Evolutionary conservation across 2,888 invertebrate species (phyloP).

Genomic region (Heliconius hortense): DNA sequence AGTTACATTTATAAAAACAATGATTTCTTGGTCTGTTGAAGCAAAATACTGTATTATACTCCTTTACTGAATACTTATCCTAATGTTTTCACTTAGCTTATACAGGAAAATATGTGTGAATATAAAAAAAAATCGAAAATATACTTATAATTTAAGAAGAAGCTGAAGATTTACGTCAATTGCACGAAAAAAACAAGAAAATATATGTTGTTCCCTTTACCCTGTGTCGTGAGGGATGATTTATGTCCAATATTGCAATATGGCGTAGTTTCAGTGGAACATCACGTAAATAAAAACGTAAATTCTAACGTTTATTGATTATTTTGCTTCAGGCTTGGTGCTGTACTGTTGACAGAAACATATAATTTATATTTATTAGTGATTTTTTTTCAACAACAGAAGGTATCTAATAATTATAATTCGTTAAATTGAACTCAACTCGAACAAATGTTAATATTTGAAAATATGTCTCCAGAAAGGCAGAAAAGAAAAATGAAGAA

Average conservation of each 20-base stretch:
- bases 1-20: no score
- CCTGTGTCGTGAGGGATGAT: neutral
- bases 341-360: neutral
- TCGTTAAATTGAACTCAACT: no score
- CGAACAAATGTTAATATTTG: no score
- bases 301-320: neutral
- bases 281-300: neutral
- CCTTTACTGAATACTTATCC: no score
- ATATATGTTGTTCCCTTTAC: neutral
- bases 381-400: neutral
- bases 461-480: no score
- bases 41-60: no score
- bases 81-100: neutral
- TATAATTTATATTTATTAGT: neutral
- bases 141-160: neutral
- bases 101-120: neutral
- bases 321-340: neutral
- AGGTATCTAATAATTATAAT: no score
- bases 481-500: no score
- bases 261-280: neutral
- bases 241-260: slow-evolving; percentile 4
- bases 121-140: neutral
- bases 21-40: no score
- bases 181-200: neutral
- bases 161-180: neutral